These are phyloP conservation scores for Gasteruption jaculator DNA, from an alignment of 2,888 invertebrate species.

Conservation along the genomic window DNA sequence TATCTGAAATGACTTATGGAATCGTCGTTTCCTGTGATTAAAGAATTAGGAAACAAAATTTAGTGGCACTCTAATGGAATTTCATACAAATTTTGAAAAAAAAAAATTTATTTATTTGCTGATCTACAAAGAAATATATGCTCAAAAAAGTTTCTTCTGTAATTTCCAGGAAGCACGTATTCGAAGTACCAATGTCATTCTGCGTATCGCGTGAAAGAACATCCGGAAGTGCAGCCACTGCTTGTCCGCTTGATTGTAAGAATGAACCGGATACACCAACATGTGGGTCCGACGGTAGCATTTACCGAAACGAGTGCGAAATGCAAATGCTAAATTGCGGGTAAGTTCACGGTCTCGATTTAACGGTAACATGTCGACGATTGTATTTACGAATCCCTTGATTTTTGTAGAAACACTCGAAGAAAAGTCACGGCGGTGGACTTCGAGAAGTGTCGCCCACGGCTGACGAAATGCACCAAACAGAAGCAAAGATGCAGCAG, in stretches of 20 bases:
- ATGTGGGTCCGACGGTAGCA: slow-evolving; percentile 85
- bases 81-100: too few relatives aligned
- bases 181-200: slow-evolving; percentile 87
- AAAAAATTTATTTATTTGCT: too few relatives aligned
- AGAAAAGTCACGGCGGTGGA: slow-evolving; percentile 66
- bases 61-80: too few relatives aligned
- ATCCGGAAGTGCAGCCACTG: slow-evolving; percentile 58
- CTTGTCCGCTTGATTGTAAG: slow-evolving; percentile 71
- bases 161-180: slow-evolving; percentile 77
- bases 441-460: slow-evolving; percentile 75
- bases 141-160: background rate
- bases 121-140: too few relatives aligned
- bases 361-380: background rate
- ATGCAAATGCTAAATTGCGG: slow-evolving; percentile 86
- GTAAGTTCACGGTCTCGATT: slow-evolving; percentile 54
- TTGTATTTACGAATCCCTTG: slow-evolving; percentile 1
- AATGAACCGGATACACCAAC: slow-evolving; percentile 69
- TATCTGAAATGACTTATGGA: too few relatives aligned
- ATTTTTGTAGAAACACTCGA: slow-evolving; percentile 46
- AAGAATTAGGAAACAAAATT: too few relatives aligned
- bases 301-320: slow-evolving; percentile 86
- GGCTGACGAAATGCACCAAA: slow-evolving; percentile 73
- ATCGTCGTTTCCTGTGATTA: too few relatives aligned
- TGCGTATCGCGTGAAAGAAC: slow-evolving; percentile 77
- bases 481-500: slow-evolving; percentile 63